These are phyloP conservation scores for Phoenicopterus ruber DNA, from an alignment of 2,113 vertebrate genomes.

Conservation along the genomic window DNA sequence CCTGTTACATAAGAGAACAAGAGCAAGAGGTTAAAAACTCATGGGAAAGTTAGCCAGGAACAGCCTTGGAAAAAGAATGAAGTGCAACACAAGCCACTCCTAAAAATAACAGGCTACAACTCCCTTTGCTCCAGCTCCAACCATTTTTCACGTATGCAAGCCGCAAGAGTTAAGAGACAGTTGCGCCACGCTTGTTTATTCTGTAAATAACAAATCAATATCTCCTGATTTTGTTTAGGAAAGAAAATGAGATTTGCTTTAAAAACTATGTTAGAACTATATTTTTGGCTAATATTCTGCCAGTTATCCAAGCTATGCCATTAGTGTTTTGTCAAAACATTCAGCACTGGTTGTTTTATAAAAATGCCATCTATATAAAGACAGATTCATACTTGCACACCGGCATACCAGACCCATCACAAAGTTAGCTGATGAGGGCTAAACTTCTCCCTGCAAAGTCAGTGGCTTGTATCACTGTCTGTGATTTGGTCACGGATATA, in stretches of 20 bases:
- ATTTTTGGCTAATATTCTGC: neutral
- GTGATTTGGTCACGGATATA: neutral
- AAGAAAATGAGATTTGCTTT: neutral
- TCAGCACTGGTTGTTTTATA: neutral
- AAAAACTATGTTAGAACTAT: neutral
- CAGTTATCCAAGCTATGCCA: neutral
- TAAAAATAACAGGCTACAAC: slow-evolving; percentile 77
- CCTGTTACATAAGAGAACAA: slow-evolving; percentile 82
- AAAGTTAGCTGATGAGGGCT: neutral
- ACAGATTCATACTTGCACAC: neutral
- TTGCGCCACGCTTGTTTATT: neutral
- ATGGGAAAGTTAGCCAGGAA: slow-evolving; percentile 84
- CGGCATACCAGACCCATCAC: neutral
- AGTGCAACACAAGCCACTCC: slow-evolving; percentile 66
- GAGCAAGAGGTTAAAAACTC: slow-evolving; percentile 91
- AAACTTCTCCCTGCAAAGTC: neutral
- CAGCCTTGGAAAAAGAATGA: slow-evolving; percentile 71
- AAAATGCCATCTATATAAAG: neutral
- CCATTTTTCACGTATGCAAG: slow-evolving; percentile 2
- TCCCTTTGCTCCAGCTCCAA: slow-evolving; percentile 46
- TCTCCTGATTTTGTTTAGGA: neutral
- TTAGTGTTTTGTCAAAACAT: neutral
- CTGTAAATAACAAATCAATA: neutral
- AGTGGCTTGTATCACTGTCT: neutral
- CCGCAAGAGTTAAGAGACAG: neutral